Base-by-base conservation (phyloP, 2,797 vertebrate species). In the Fundulus diaphanus region DNA sequence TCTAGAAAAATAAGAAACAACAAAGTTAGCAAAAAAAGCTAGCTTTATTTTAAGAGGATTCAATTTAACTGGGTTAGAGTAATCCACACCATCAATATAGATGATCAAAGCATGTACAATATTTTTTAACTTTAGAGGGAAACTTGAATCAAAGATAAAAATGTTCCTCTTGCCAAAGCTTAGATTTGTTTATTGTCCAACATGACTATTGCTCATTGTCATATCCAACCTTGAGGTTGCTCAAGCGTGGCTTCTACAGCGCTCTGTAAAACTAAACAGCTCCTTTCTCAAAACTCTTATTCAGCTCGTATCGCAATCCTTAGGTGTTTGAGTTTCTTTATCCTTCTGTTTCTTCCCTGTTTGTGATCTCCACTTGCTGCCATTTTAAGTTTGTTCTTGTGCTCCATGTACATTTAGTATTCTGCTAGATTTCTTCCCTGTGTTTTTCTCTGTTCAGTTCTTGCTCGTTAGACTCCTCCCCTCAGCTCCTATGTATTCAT, bases 201-300 rank as follows among this genome's bases (percentile, higher is more conserved):
- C 31, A 33, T 16, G 56, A 59, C 56, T 33, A 18, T 59, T 31
- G 29, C 15, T 33, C 29, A 33, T 31, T 18, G 56, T 33, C 29
- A 57, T 31, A 29, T 57, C 5, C 56, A 31, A 29, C 29, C 56
- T 31, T 6, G 4, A 33, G 29, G 29, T 31, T 59, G n/a, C n/a
- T 33, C 29, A 59, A 15, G 56, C 27, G 31, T 31, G 29, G 56
- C 56, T 59, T 59, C 20, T 33, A 59, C 31, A 12, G 24, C 42
- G 65, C 27, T 42, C 65, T 42, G 40, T 67, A 67, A 44, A 44
- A 66, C 63, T 42, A 44, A 67, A n/a, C 65, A 27, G 29, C 33
- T 37, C 24, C 15, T 33, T 5, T 69, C 20, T 7, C 24, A 24
- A 70, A 56, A 56, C 27, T 3, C 35, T 54, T n/a, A n/a, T 24